These are phyloP conservation scores for Ceratina australensis DNA, from an alignment of 1,140 invertebrate species.

Conservation along the genomic window DNA sequence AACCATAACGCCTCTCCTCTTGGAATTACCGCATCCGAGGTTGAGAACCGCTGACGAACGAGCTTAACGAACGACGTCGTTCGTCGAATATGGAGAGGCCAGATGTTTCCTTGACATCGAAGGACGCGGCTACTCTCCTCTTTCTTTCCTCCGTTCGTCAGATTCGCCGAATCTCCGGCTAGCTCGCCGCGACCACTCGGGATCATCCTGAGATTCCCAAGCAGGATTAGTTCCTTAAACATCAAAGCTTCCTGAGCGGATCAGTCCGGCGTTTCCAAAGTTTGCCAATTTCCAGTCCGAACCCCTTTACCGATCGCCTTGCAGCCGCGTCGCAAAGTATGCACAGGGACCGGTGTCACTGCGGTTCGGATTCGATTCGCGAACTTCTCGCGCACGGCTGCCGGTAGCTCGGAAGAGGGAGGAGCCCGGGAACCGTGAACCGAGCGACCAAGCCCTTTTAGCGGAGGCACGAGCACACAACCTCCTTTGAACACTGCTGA, in stretches of 20 bases:
- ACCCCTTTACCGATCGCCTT: neutral
- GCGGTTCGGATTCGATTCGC: constrained; percentile 1
- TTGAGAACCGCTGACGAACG: constrained; percentile 53
- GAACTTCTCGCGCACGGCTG: constrained; percentile 2
- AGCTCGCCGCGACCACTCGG: neutral
- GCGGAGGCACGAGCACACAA: constrained; percentile 1
- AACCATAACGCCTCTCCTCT: constrained; percentile 41
- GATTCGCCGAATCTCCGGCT: neutral
- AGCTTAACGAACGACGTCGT: constrained; percentile 62
- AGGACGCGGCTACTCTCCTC: constrained; percentile 42
- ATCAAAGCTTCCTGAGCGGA: neutral
- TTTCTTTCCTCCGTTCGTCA: constrained; percentile 6
- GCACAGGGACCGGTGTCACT: neutral
- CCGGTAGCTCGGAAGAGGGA: constrained; percentile 20
- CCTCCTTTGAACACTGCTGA: constrained; percentile 1
- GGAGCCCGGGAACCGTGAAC: constrained; percentile 4
- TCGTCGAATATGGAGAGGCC: constrained; percentile 60
- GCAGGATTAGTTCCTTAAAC: constrained; percentile 24
- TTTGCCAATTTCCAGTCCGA: neutral
- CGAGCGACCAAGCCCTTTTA: constrained; percentile 37
- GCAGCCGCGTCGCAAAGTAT: neutral
- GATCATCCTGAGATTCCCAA: constrained; percentile 20
- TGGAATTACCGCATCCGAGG: constrained; percentile 34
- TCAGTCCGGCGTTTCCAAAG: neutral
- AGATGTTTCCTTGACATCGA: constrained; percentile 59